These are phyloP conservation scores for Lomographa bimaculata DNA, from an alignment of 2,888 invertebrate species.

Conservation along the genomic window DNA sequence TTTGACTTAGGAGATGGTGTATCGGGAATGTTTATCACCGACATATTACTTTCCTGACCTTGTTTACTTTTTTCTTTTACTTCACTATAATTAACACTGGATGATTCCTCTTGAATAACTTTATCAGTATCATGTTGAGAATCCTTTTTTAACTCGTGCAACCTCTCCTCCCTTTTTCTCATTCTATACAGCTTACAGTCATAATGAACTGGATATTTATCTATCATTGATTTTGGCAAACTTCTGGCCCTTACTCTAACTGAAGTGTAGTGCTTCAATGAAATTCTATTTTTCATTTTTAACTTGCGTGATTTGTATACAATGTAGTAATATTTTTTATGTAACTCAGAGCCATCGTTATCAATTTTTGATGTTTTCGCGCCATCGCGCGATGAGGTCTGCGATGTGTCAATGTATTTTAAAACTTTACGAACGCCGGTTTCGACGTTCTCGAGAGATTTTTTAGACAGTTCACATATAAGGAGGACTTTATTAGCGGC, in stretches of 20 bases:
- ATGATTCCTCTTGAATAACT: conserved; percentile 6
- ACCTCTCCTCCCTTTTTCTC: conserved; percentile 35
- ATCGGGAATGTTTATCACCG: conserved; percentile 7
- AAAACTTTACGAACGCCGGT: conserved; percentile 60
- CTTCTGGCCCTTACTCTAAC: conserved; percentile 56
- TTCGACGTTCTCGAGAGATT: conserved; percentile 73
- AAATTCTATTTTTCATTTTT: conserved; percentile 58
- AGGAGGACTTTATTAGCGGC: conserved; percentile 69
- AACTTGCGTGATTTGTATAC: conserved; percentile 53
- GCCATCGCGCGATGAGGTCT: conserved; percentile 43
- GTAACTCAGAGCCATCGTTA: conserved; percentile 5
- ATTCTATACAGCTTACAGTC: conserved; percentile 60
- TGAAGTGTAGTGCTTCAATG: conserved; percentile 61
- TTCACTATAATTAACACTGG: conserved; percentile 13
- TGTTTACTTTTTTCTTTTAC: background rate
- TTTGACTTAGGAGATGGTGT: conserved; percentile 1
- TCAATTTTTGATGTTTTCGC: conserved; percentile 36
- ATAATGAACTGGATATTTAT: conserved; percentile 66
- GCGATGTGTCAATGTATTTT: conserved; percentile 47
- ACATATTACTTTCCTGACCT: conserved; percentile 1
- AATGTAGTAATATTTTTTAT: conserved; percentile 47
- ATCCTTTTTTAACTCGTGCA: background rate
- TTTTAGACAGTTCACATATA: conserved; percentile 75
- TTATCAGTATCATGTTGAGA: conserved; percentile 15
- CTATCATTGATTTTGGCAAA: conserved; percentile 49